Evolutionary conservation across 2,113 vertebrate genomes (phyloP).

Genomic region (Penelope pileata): DNA sequence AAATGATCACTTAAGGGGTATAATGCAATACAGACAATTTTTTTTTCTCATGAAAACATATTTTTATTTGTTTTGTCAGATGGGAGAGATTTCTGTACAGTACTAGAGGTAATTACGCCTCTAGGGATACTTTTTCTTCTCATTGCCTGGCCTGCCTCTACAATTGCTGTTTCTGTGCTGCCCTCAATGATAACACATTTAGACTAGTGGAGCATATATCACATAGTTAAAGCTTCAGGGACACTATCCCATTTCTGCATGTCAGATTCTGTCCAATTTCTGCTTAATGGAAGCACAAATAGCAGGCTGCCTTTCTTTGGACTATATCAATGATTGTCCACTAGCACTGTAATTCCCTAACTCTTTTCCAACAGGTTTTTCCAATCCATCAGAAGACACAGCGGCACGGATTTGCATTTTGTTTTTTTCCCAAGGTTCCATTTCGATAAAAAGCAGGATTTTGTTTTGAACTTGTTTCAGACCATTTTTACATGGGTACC

Average conservation of each 20-base stretch:
- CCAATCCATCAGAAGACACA: background rate
- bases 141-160: background rate
- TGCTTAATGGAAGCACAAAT: background rate
- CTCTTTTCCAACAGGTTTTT: background rate
- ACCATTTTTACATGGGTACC: background rate
- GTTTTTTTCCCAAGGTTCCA: background rate
- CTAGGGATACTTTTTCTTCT: slow-evolving; percentile 27
- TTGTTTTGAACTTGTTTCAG: background rate
- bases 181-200: background rate
- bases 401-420: background rate
- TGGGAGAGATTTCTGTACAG: background rate
- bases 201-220: background rate
- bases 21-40: background rate
- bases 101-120: background rate
- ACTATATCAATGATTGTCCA: background rate
- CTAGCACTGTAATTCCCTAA: background rate
- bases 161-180: background rate
- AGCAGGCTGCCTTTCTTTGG: background rate
- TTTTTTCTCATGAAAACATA: background rate
- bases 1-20: background rate
- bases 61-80: background rate
- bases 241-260: background rate
- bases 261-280: background rate
- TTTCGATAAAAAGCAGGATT: background rate
- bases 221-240: background rate